Evolutionary conservation across 1,140 invertebrate genomes (phyloP).

Genomic region (Megalonaias nervosa): DNA sequence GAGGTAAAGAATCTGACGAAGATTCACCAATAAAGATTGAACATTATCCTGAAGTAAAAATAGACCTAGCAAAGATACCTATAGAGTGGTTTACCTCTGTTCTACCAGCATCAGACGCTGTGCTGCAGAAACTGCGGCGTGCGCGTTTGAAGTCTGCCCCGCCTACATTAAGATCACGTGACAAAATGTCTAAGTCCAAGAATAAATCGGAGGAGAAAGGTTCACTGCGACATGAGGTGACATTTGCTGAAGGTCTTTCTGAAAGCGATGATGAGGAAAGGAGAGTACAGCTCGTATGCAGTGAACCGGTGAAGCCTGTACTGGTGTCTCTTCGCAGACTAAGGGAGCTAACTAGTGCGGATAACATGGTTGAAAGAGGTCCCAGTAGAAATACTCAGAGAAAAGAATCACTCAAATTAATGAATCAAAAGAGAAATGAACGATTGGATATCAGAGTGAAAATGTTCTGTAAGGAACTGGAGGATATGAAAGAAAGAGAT

Average conservation of each 20-base stretch:
- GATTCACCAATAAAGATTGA: background rate
- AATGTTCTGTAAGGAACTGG: slow-evolving; percentile 22
- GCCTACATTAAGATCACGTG: slow-evolving; percentile 9
- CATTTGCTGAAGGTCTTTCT: slow-evolving; percentile 6
- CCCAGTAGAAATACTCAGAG: slow-evolving; percentile 32
- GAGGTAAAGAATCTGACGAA: slow-evolving; percentile 2
- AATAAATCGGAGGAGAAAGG: too few species aligned
- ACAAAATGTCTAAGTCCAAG: too few species aligned
- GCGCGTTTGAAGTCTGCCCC: slow-evolving; percentile 31
- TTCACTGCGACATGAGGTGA: too few species aligned
- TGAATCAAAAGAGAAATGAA: slow-evolving; percentile 12
- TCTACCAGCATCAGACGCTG: slow-evolving; percentile 43
- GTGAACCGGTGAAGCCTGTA: slow-evolving; percentile 36
- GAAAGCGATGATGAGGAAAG: slow-evolving; percentile 9
- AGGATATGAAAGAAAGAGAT: slow-evolving; percentile 26
- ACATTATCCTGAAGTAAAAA: slow-evolving; percentile 13
- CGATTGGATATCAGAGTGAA: slow-evolving; percentile 18
- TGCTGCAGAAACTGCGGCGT: slow-evolving; percentile 31
- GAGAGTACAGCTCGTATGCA: slow-evolving; percentile 32
- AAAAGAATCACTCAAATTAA: slow-evolving; percentile 17
- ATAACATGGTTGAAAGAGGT: slow-evolving; percentile 25
- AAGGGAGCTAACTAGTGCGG: slow-evolving; percentile 25
- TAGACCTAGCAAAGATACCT: slow-evolving; percentile 14
- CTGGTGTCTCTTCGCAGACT: slow-evolving; percentile 26
- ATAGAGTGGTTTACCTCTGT: slow-evolving; percentile 43